phyloP scores from a whole-genome alignment of 1,140 invertebrate genomes.

The Tribolium madens region DNA sequence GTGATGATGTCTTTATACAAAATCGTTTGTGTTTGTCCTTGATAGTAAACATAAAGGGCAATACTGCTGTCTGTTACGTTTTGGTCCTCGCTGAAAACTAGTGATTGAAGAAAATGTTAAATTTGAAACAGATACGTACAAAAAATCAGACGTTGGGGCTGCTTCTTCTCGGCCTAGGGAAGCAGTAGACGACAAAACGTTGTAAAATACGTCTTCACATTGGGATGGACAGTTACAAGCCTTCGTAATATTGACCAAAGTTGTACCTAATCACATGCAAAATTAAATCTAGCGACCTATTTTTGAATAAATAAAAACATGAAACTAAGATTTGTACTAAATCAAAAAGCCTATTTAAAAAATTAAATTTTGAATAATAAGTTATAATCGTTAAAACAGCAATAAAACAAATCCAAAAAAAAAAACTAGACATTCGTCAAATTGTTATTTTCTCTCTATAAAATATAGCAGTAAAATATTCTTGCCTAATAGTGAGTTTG shows the following conservation, averaged over 20 bases:
- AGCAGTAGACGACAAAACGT: conserved; percentile 55
- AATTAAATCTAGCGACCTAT: background rate
- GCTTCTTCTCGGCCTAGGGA: conserved; percentile 52
- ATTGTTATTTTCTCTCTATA: too few relatives aligned
- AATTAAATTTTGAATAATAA: too few relatives aligned
- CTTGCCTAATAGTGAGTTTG: too few relatives aligned
- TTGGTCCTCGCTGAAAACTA: conserved; percentile 63
- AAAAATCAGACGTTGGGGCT: conserved; percentile 59
- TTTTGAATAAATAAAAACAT: too few relatives aligned
- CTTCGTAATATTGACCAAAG: conserved; percentile 16
- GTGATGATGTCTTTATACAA: conserved; percentile 71
- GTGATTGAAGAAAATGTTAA: conserved; percentile 59
- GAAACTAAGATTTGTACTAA: too few relatives aligned
- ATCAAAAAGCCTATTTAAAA: too few relatives aligned
- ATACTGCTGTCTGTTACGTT: conserved; percentile 66
- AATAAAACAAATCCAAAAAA: too few relatives aligned
- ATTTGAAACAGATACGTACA: conserved; percentile 63
- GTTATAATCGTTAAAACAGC: too few relatives aligned
- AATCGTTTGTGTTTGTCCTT: conserved; percentile 70
- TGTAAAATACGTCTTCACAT: conserved; percentile 61
- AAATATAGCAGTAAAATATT: too few relatives aligned
- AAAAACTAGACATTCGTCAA: too few relatives aligned
- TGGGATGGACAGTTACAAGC: conserved; percentile 62
- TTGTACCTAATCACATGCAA: background rate
- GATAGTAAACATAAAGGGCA: conserved; percentile 72